Conservation (phyloP, 2,888 invertebrate species). For the Habrosyne pyritoides region DNA sequence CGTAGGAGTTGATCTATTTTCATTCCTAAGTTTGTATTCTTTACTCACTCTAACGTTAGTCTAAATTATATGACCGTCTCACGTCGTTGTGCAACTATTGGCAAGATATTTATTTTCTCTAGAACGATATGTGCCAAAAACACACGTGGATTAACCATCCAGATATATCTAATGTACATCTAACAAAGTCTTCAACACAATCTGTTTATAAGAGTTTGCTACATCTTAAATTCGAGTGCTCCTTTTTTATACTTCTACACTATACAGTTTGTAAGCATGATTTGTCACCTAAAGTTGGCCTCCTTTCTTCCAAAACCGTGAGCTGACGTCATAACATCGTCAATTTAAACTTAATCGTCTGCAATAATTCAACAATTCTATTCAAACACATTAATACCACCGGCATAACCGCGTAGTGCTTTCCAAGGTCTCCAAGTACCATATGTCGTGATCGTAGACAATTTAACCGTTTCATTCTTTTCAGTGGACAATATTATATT, state of each 20-base stretch:
- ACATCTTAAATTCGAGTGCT: too few species aligned
- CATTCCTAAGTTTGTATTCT: slow-evolving; percentile 57
- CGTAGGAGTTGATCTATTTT: slow-evolving; percentile 79
- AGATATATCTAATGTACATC: slow-evolving; percentile 23
- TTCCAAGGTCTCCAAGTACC: slow-evolving; percentile 43
- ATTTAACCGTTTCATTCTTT: slow-evolving; percentile 29
- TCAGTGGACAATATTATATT: slow-evolving; percentile 45
- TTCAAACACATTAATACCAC: neutral
- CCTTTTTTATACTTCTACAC: too few species aligned
- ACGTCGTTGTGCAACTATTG: slow-evolving; percentile 74
- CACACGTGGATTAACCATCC: slow-evolving; percentile 68
- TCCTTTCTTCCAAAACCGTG: neutral
- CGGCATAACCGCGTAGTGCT: slow-evolving; percentile 12
- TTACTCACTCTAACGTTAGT: slow-evolving; percentile 42
- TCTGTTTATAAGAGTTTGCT: neutral
- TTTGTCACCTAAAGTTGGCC: too few species aligned
- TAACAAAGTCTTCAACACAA: neutral
- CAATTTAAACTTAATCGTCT: neutral
- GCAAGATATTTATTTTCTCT: slow-evolving; percentile 64
- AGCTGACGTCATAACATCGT: neutral
- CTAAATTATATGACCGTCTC: slow-evolving; percentile 41
- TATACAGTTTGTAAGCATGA: too few species aligned
- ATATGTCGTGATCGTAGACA: slow-evolving; percentile 32
- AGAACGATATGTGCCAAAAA: slow-evolving; percentile 64
- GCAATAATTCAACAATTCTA: slow-evolving; percentile 4